Evolutionary conservation across 2,888 invertebrate genomes (phyloP).

Genomic region (Ectemnius lituratus): DNA sequence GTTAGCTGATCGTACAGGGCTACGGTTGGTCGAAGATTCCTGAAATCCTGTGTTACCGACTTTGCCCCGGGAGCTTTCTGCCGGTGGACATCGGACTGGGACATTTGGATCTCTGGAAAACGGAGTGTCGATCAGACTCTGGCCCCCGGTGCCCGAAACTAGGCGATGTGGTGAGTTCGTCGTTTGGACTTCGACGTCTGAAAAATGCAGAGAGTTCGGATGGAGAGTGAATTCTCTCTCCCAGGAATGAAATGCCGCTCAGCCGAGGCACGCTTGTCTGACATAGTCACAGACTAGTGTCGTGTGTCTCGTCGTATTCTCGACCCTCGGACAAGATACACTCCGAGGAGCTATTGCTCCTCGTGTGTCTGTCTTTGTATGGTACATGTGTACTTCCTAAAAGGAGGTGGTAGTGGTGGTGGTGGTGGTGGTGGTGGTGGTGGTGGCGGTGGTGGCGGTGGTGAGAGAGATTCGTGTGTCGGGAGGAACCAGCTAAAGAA

Average conservation of each 20-base stretch:
- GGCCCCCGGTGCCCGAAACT: conserved; percentile 66
- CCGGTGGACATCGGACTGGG: conserved; percentile 72
- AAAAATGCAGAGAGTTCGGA: conserved; percentile 59
- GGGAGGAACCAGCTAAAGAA: background rate
- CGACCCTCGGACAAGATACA: conserved; percentile 4
- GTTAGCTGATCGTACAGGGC: conserved; percentile 61
- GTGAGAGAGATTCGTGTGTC: conserved; percentile 6
- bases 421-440: no score
- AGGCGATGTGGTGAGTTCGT: conserved; percentile 76
- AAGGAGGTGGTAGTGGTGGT: no score
- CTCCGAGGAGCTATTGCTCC: background rate
- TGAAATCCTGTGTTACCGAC: conserved; percentile 55
- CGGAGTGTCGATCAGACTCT: conserved; percentile 76
- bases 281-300: conserved; percentile 19
- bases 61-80: conserved; percentile 60
- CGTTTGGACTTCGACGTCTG: conserved; percentile 76
- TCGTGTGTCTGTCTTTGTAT: no score
- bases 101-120: conserved; percentile 76
- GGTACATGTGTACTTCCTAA: no score
- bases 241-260: conserved; percentile 41
- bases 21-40: conserved; percentile 61
- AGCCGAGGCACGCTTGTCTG: conserved; percentile 36
- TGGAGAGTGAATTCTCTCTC: conserved; percentile 44
- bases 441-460: background rate
- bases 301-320: background rate